A percentile compares a stretch with the other conserved stretches of the same genome.
Conservation (phyloP, 1,140 invertebrate genomes). For the Neodiprion fabricii region DNA sequence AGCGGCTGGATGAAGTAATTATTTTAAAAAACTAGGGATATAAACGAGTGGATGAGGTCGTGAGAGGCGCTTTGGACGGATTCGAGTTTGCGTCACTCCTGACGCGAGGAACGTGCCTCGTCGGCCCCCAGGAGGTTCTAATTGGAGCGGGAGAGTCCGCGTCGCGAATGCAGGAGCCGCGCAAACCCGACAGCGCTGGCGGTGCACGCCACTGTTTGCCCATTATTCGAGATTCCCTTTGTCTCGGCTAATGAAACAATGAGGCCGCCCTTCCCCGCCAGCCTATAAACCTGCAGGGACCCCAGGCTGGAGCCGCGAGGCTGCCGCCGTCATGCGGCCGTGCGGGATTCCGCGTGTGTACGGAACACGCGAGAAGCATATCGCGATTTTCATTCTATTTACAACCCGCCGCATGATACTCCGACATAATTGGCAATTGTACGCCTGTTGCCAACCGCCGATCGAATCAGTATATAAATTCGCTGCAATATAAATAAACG, state of each 20-base stretch:
- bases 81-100: slow-evolving; percentile 17
- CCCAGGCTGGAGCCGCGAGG: neutral
- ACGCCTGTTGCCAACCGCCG: too few relatives aligned
- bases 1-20: too few relatives aligned
- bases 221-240: slow-evolving; percentile 64
- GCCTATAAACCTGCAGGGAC: neutral
- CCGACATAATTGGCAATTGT: too few relatives aligned
- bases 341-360: neutral
- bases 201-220: slow-evolving; percentile 59
- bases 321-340: neutral
- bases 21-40: neutral
- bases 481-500: too few relatives aligned
- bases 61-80: neutral
- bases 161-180: slow-evolving; percentile 20
- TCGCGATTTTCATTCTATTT: too few relatives aligned
- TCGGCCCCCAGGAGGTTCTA: slow-evolving; percentile 50
- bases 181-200: slow-evolving; percentile 42
- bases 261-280: slow-evolving; percentile 40
- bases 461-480: too few relatives aligned
- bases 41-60: neutral
- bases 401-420: too few relatives aligned
- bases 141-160: slow-evolving; percentile 53
- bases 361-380: neutral
- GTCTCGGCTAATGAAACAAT: slow-evolving; percentile 63
- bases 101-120: slow-evolving; percentile 48